Evolutionary conservation across 64 coral and sea anemone species (phyloP), one percentile per base, ranked within the genome.

Genomic region (Dendronephthya gigantea): DNA sequence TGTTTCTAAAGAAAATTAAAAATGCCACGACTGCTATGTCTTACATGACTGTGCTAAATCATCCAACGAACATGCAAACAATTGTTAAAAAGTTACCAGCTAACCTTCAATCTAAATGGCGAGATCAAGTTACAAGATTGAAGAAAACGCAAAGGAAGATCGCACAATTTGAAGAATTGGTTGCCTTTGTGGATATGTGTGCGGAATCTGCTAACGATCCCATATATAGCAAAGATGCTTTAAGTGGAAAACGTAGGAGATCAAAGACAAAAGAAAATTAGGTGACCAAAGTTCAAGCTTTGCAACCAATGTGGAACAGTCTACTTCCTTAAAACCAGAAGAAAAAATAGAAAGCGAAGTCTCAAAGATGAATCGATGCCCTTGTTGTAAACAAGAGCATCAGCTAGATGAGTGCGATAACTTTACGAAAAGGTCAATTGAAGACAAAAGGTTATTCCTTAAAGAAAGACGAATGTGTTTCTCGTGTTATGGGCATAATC

Each of bases 1-100:
- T 92, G 4, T 88, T 88, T 30, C 76, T 88, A 2, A 85, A 3
- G 1, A 92, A 88, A 39, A 59, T 82, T 22, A 92, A 66, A 28
- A 86, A 65, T 13, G 74, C 83, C 5, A 92, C 88, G 82, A 84
- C 30, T n/a, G 81, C 35, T 58, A 88, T 87, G 9, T 6, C 55
- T 9, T 58, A 87, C 17, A 28, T 88, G 79, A 35, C 36, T 52
- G 62, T 92, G 33, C 59, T 88, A 30, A 85, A 88, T 48, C 86
- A 92, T 40, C 38, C 85, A 2, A 36, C 84, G 36, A 87, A 91
- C 14, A 66, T 91, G 50, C 81, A 90, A n/a, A 45, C 38, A 8
- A 13, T 91, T 8, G 82, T 92, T 7, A 79, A 22, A 35, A 92
- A 88, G 48, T 30, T 92, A 9, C 83, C 87, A 40, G 2, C 9